A percentile compares a stretch with the other conserved stretches of the same genome.
phyloP scores from a whole-genome alignment of 2,113 vertebrate species.

The Istiophorus platypterus region DNA sequence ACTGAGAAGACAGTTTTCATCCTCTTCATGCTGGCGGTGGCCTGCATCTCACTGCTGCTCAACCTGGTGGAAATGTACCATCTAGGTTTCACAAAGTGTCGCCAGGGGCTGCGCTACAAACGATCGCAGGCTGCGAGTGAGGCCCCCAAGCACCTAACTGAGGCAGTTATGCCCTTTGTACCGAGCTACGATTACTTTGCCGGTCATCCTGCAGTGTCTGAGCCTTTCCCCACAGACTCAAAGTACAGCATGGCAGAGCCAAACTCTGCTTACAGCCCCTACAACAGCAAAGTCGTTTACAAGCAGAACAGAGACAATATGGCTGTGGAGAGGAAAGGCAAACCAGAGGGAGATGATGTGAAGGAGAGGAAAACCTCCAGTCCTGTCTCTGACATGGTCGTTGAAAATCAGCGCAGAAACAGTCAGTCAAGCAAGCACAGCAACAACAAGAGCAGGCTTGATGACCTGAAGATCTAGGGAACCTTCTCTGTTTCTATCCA shows the following conservation, averaged over 20 bases:
- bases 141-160: slow-evolving; percentile 64
- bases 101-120: slow-evolving; percentile 77
- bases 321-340: slow-evolving; percentile 82
- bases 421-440: slow-evolving; percentile 85
- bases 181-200: slow-evolving; percentile 82
- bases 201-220: slow-evolving; percentile 59
- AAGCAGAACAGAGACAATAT: slow-evolving; percentile 88
- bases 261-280: slow-evolving; percentile 75
- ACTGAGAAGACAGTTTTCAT: slow-evolving; percentile 93
- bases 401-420: slow-evolving; percentile 75
- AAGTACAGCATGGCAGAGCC: slow-evolving; percentile 80
- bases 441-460: slow-evolving; percentile 80
- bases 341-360: slow-evolving; percentile 67
- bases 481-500: slow-evolving; percentile 4
- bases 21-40: slow-evolving; percentile 90
- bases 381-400: slow-evolving; percentile 60
- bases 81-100: slow-evolving; percentile 88
- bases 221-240: slow-evolving; percentile 72
- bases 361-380: slow-evolving; percentile 68
- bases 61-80: slow-evolving; percentile 92
- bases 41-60: slow-evolving; percentile 89
- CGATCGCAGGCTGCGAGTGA: slow-evolving; percentile 34
- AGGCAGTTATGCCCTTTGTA: slow-evolving; percentile 77
- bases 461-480: slow-evolving; percentile 84
- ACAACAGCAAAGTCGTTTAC: slow-evolving; percentile 82